Evolutionary conservation across 2,888 invertebrate species (phyloP).

Genomic region (Tridacna gigas): DNA sequence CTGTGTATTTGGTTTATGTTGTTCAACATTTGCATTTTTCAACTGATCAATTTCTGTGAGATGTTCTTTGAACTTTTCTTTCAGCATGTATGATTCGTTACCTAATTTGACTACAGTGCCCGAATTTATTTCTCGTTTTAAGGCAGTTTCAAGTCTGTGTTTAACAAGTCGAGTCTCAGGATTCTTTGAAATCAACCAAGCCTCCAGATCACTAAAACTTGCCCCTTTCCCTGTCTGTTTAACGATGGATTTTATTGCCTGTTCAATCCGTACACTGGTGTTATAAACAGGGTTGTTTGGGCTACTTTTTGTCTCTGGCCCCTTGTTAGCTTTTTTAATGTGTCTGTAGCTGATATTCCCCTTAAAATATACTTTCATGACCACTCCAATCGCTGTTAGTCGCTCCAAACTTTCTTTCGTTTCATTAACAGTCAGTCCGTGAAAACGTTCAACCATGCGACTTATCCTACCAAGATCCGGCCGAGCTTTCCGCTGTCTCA

Average conservation of each 20-base stretch:
- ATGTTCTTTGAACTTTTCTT: constrained; percentile 31
- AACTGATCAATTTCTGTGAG: background rate
- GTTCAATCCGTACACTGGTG: constrained; percentile 70
- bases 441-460: constrained; percentile 91
- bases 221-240: constrained; percentile 68
- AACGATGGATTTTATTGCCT: constrained; percentile 69
- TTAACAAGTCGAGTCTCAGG: constrained; percentile 74
- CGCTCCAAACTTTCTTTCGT: constrained; percentile 88
- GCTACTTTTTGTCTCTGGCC: background rate
- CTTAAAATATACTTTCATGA: constrained; percentile 94
- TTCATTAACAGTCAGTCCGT: constrained; percentile 89
- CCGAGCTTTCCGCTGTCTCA: constrained; percentile 93
- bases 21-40: background rate
- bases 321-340: constrained; percentile 85
- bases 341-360: constrained; percentile 94
- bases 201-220: constrained; percentile 76
- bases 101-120: constrained; percentile 88
- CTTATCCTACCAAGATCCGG: constrained; percentile 93
- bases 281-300: constrained; percentile 17
- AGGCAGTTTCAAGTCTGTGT: constrained; percentile 87
- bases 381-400: constrained; percentile 90
- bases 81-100: constrained; percentile 84
- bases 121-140: constrained; percentile 90
- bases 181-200: constrained; percentile 75
- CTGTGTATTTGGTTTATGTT: background rate